Evolutionary conservation across 2,113 vertebrate species (phyloP).

Genomic region (Pipa parva): DNA sequence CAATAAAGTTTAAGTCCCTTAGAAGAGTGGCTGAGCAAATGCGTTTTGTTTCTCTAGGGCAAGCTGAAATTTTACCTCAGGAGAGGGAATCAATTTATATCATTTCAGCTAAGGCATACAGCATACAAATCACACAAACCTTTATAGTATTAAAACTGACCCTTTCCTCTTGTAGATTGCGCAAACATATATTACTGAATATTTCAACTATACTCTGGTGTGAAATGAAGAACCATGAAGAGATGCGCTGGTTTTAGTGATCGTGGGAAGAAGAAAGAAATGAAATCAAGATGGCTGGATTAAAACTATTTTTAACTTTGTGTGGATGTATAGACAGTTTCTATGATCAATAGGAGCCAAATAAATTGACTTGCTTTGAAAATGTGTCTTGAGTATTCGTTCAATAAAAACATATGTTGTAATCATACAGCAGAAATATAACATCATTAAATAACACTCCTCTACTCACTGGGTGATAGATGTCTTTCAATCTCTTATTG

Average conservation of each 20-base stretch:
- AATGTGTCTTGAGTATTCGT: too few species aligned
- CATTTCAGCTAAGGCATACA: constrained; percentile 29
- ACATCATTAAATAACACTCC: too few species aligned
- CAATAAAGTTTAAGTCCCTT: constrained; percentile 37
- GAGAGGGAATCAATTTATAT: constrained; percentile 42
- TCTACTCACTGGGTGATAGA: too few species aligned
- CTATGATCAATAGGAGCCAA: too few species aligned
- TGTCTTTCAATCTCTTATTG: too few species aligned
- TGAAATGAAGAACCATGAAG: constrained; percentile 15
- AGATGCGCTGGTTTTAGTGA: not conserved
- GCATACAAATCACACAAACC: constrained; percentile 34
- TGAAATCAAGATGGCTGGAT: too few species aligned
- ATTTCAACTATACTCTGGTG: constrained; percentile 21
- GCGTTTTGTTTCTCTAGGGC: constrained; percentile 39
- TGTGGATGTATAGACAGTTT: too few species aligned
- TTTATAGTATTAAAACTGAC: constrained; percentile 35
- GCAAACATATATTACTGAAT: constrained; percentile 29
- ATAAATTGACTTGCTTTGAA: too few species aligned
- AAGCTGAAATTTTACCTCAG: constrained; percentile 40
- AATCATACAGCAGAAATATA: too few species aligned
- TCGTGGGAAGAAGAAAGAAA: not conserved
- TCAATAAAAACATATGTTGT: too few species aligned
- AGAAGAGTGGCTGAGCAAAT: constrained; percentile 38
- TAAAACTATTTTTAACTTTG: too few species aligned
- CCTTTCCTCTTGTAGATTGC: constrained; percentile 21